phyloP scores from a whole-genome alignment of 2,797 vertebrate genomes.

The Pangasius djambal region DNA sequence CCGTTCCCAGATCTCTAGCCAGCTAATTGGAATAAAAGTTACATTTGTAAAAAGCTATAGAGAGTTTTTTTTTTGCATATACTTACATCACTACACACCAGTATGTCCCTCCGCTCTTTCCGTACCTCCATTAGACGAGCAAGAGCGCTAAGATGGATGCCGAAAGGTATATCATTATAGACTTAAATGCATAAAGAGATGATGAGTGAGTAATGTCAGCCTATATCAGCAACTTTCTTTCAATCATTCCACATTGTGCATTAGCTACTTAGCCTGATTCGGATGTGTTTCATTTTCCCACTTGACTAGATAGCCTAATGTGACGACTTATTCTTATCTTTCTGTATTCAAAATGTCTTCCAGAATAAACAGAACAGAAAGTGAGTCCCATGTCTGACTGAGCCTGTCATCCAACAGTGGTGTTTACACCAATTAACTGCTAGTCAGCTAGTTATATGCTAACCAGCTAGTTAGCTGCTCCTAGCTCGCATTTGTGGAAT shows the following conservation, averaged over 20 bases:
- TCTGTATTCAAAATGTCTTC: neutral
- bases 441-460: neutral
- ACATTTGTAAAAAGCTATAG: neutral
- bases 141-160: neutral
- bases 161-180: neutral
- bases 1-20: neutral
- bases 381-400: neutral
- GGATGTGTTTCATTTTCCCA: neutral
- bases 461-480: neutral
- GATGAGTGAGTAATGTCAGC: neutral
- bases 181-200: neutral
- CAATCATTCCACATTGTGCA: too few relatives aligned
- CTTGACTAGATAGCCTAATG: neutral
- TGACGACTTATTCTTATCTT: neutral
- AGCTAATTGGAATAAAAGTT: neutral
- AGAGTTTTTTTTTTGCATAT: neutral
- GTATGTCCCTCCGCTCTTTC: neutral
- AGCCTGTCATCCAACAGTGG: neutral
- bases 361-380: neutral
- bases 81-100: neutral
- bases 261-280: neutral
- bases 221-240: neutral
- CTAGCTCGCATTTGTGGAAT: neutral
- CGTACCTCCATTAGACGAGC: neutral
- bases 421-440: neutral